Base-by-base conservation (phyloP, 2,888 invertebrate species). In the Erynnis tages region DNA sequence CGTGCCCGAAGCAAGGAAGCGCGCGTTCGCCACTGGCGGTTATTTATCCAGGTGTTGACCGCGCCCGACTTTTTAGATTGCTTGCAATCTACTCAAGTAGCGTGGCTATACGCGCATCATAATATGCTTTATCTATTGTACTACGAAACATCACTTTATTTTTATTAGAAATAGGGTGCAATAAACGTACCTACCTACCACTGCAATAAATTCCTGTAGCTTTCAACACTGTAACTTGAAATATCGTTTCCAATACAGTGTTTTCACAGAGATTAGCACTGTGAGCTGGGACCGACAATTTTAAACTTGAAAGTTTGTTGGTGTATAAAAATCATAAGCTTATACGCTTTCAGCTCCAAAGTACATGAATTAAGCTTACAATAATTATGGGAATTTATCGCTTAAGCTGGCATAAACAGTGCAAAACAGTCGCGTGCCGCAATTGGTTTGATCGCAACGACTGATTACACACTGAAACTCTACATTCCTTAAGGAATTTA, bases 361-460 rank as follows among this genome's bases (percentile, higher is more conserved):
- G 61, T 62, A 63, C 67, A 63, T 62, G 64, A 69, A 66, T 71
- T 67, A 69, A 58, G 60, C 61, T 63, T 63, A 65, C 71, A 73
- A 71, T n/a, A n/a, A n/a, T 74, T 73, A 65, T 64, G 53, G 27
- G 54, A 57, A 61, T 61, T 71, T 69, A 72, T 67, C 65, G 67
- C 59, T 55, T 57, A 55, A 49, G 58, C 55, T 55, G 61, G 63
- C 63, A 68, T 65, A 66, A 69, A 67, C 62, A 67, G 58, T 56
- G 58, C 52, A 49, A 59, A 55, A 37, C 57, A 54, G 58, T 76
- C 63, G 73, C 74, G 72, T 76, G 54, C 54, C 56, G 53, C 62
- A 64, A 64, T 66, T 62, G 57, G 65, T 65, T 65, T 58, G 61
- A 61, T 61, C 61, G 55, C 29, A 55, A 54, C 55, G 14, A 57